Base-by-base conservation (phyloP, 2,113 vertebrate genomes). In the Murina feae region DNA sequence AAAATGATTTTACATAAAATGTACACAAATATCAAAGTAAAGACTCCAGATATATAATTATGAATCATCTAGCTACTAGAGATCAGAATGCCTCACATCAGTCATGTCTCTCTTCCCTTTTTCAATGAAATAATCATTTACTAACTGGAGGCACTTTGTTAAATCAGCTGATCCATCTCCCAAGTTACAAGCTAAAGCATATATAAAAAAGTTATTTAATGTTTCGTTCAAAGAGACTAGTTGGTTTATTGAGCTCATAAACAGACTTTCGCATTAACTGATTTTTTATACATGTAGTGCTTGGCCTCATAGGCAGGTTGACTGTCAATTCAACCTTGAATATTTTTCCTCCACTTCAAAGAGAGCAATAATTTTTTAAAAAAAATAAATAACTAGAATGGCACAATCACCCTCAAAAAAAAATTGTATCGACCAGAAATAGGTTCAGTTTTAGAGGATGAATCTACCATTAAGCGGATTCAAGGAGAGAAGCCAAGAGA, bases 1-100 rank as follows among this genome's bases (percentile, higher is more conserved):
- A 96, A 96, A 92, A 74, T 96, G 30, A 39, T 91, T 97, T 93
- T 89, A 25, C 51, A 90, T 84, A 90, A 94, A 94, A 91, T 95
- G 74, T 23, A 83, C 12, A 86, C 83, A 91, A 91, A 93, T 90
- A 95, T 84, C 23, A 95, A 95, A 96, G 92, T 96, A 72, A 85
- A 28, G 63, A 81, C 53, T 69, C 21, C 37, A 20, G 12, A 86
- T 92, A 60, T 74, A 47, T 88, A 86, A 84, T 80, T 96, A 94
- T 47, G 42, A 87, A 88, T 90, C 51, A 35, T 81, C 55, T 51
- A 55, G 74, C n/a, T 93, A 72, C 80, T 63, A 86, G 18, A 91
- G 30, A 8, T 32, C 44, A 78, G 51, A 65, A 5, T 66, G 55
- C 9, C 44, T 71, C 28, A 39, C 28, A 66, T 47, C 16, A 23